Evolutionary conservation across 2,113 vertebrate genomes (phyloP), one percentile per base, ranked within the genome.

Genomic region (Gracilinanus agilis): DNA sequence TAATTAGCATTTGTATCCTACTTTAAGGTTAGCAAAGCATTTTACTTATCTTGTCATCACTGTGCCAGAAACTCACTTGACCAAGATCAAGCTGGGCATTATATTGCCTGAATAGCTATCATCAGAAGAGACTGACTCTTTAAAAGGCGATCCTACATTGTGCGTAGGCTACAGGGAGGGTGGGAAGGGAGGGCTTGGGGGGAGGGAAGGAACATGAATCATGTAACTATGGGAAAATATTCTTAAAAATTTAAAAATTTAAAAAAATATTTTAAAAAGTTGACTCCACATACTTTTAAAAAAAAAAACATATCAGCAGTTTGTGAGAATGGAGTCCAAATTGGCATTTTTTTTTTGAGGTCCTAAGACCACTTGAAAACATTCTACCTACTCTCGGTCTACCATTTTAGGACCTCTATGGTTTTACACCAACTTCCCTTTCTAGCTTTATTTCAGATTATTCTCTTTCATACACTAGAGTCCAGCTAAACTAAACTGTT

Each of bases 1-100:
- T 56, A 75, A 75, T 16, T 75, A 19, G 34, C n/a, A 83, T 40
- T 83, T 83, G 2, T 40, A 9, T 40, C 40, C 21, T 23, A 40
- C 19, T 83, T 83, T 8, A 83, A 40, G 16, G n/a, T 40, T 83
- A 23, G n/a, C 67, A 83, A 23, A 21, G n/a, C n/a, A 40, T 83
- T 83, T 21, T 83, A 40, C n/a, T 34, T 40, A 83, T 13, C 7
- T n/a, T 12, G 7, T n/a, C 3, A 21, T 83, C 67, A 40, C 19
- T 40, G 67, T 40, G 19, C 67, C 91, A 54, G 53, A 90, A 89
- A 67, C 89, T 83, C 91, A 91, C 94, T 96, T 88, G 6, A 89
- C 95, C 92, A 94, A 95, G 95, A 96, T 95, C 92, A 97, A 96
- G 91, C 91, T 90, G 92, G 90, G 91, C 90, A 95, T 94, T 40